Percentiles rank a stretch among this genome's conserved stretches.
Evolutionary conservation across 2,888 invertebrate species (phyloP).

Genomic region (Orchesella flavescens): DNA sequence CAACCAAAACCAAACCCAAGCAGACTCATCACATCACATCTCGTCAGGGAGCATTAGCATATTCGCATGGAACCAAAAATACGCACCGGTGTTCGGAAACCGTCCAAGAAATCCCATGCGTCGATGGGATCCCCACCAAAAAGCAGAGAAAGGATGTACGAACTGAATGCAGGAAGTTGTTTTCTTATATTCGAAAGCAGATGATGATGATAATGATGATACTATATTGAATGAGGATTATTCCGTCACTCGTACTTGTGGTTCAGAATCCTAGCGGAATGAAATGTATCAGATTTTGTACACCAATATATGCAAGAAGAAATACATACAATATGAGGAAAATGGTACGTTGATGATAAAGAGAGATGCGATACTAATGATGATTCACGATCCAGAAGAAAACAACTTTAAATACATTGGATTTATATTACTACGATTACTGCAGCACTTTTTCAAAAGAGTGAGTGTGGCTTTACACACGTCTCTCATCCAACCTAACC

Average conservation of each 20-base stretch:
- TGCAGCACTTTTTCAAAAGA: not conserved
- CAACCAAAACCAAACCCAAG: too few species aligned
- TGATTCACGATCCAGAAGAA: constrained; percentile 42
- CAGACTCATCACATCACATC: not conserved
- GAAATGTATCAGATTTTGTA: too few species aligned
- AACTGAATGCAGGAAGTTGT: constrained; percentile 12
- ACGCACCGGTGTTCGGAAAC: constrained; percentile 31
- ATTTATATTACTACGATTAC: not conserved
- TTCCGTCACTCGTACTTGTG: not conserved
- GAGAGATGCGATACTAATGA: constrained; percentile 14
- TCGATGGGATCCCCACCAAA: constrained; percentile 15
- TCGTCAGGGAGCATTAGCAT: not conserved
- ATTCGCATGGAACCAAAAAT: constrained; percentile 12
- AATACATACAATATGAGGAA: too few species aligned
- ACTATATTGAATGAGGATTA: not conserved
- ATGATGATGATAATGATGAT: constrained; percentile 22
- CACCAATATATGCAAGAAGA: too few species aligned
- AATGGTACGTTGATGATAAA: not conserved
- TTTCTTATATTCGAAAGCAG: not conserved
- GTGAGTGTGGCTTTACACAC: not conserved
- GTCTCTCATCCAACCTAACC: not conserved
- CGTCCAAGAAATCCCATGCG: constrained; percentile 41
- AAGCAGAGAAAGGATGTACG: not conserved
- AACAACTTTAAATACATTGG: constrained; percentile 14
- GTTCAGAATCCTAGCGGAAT: not conserved